Conservation (phyloP, 2,797 vertebrate species). For the Pelodytes ibericus region DNA sequence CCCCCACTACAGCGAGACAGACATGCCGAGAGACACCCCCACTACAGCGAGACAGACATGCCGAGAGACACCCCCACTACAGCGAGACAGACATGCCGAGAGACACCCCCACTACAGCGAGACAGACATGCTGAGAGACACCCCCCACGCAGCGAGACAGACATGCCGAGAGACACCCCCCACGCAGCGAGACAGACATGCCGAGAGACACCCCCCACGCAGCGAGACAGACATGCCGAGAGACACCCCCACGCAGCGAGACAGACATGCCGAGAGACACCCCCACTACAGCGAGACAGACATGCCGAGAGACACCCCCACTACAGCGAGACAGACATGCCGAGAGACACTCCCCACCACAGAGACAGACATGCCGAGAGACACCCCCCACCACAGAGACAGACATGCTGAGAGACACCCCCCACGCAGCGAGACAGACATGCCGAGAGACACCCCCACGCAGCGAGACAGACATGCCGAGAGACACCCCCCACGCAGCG, state of each 20-base stretch:
- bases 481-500: no score
- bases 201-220: neutral
- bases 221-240: neutral
- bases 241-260: neutral
- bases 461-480: neutral
- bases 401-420: neutral
- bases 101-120: no score
- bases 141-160: neutral
- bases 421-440: no score
- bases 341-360: rapidly evolving
- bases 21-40: no score
- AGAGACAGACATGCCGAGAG: neutral
- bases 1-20: no score
- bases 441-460: neutral
- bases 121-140: neutral
- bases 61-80: no score
- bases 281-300: no score
- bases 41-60: no score
- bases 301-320: no score
- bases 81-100: no score
- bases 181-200: neutral
- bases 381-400: neutral
- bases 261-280: neutral
- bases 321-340: neutral
- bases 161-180: no score